phyloP scores from a whole-genome alignment of 2,113 vertebrate species.

The Lophius piscatorius region DNA sequence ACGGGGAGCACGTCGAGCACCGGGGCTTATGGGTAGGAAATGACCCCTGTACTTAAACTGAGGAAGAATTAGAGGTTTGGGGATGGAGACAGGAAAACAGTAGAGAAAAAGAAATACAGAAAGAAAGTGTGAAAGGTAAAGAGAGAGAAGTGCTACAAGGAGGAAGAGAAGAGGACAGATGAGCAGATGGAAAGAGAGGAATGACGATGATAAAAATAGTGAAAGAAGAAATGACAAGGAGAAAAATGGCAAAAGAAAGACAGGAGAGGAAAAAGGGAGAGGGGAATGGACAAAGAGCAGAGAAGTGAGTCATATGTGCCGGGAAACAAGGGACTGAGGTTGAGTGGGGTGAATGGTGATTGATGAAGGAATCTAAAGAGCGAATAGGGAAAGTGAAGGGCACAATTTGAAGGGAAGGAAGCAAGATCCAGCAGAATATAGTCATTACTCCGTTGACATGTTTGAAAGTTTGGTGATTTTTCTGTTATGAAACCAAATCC shows the following conservation, averaged over 20 bases:
- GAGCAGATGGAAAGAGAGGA: neutral
- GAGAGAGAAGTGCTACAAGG: constrained; percentile 38
- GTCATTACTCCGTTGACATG: constrained; percentile 11
- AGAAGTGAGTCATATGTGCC: constrained; percentile 43
- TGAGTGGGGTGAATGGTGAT: constrained; percentile 7
- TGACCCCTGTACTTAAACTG: constrained; percentile 84
- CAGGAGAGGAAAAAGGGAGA: constrained; percentile 10
- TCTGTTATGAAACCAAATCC: neutral
- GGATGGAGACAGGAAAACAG: constrained; percentile 15
- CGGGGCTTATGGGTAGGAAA: constrained; percentile 80
- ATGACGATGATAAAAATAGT: neutral
- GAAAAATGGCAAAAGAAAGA: no score
- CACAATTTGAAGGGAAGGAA: constrained; percentile 13
- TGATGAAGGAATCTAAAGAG: constrained; percentile 9
- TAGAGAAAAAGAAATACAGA: neutral
- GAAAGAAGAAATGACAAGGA: neutral
- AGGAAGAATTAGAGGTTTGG: constrained; percentile 43
- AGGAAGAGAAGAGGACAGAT: constrained; percentile 18
- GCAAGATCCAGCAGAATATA: constrained; percentile 17
- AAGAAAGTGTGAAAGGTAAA: constrained; percentile 13
- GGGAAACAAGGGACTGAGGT: neutral
- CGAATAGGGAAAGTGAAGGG: constrained; percentile 28
- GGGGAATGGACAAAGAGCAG: constrained; percentile 28
- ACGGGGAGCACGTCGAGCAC: constrained; percentile 74
- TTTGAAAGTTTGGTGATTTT: neutral